Evolutionary conservation across 2,888 invertebrate genomes (phyloP), one percentile per base, ranked within the genome.

Genomic region (Aethes cnicana): DNA sequence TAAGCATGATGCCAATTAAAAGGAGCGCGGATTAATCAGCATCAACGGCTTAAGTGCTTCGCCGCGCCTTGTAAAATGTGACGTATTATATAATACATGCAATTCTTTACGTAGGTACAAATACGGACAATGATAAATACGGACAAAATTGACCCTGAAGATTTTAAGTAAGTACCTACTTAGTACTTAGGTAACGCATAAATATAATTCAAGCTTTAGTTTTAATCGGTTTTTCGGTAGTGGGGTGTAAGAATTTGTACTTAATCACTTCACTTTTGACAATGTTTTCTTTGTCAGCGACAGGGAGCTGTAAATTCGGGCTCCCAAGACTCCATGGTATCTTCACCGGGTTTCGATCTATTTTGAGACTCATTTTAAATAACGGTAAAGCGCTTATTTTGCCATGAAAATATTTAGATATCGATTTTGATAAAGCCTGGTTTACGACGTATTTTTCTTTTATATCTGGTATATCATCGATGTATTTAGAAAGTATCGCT

Each of bases 311-410:
- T 3, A 9, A 23, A 6, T 7, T 25, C 1, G 14, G 39, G 9
- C 37, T 8, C 16, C 61, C 66, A 11, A 81, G 25, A 26, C 70
- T 72, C 87, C 87, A 87, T 0, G 87, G 87, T 55, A 87, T 84
- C 65, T 76, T 78, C 1, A 87, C 75, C 0, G 85, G 84, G 5
- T 68, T 78, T 16, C 77, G 70, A 55, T 86, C 84, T 30, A 87
- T 74, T 57, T 77, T 81, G 18, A 86, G 58, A 50, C 69, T 79
- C 43, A 87, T 68, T 61, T 73, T 81, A 58, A 73, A 86, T n/a
- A 87, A 54, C 1, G 86, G 87, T 14, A 86, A 74, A 0, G 74
- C 68, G 17, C 72, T 77, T 18, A 87, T 60, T 63, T 79, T 83
- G 1, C 76, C 77, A 8, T 79, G 66, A 48, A 80, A 82, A 47